Base-by-base conservation (phyloP, 1,140 invertebrate species). In the Drosophila orosa region DNA sequence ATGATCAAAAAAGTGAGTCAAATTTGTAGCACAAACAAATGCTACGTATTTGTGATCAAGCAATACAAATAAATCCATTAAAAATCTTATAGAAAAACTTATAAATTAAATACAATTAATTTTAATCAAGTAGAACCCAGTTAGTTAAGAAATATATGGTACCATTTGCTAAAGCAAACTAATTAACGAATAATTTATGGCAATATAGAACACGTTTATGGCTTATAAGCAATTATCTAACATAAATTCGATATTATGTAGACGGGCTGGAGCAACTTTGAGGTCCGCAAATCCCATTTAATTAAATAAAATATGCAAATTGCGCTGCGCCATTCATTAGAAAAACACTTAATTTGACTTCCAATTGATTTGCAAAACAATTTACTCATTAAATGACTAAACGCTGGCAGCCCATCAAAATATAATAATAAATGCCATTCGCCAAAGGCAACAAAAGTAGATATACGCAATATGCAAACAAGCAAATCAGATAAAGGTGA, bases 311-410 rank as follows among this genome's bases (percentile, higher is more conserved):
- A 57, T 76, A 74, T 77, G 67, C 52, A 52, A 77, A 85, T 71
- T 22, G 5, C 25, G 47, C 31, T 33, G 22, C 33, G 31, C 9
- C 17, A 47, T 56, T 68, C 47, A 68, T 56, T 68, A 31, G 24
- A 55, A 69, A 67, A 69, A 25, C 48, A 54, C 62, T 68, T 54
- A 24, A 54, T 55, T 67, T 44, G 31, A 69, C 48, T 69, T 17
- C 3, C 40, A 71, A 57, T 68, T 74, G 54, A 85, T 85, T 84
- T 77, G 73, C 73, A 40, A 58, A 71, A 57, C 68, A 71, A 71
- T 71, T 71, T 71, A 27, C 68, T 71, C 68, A 39, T 71, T 71
- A 71, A 71, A 57, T 71, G 65, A 71, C 40, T 71, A 69, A 69
- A 71, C 50, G 35, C 65, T 68, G 35, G 65, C 65, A 33, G 67